A percentile compares a stretch with the other conserved stretches of the same genome.
These are phyloP conservation scores for Rallus crepitans DNA, from an alignment of 2,797 vertebrate genomes.

Conservation along the genomic window DNA sequence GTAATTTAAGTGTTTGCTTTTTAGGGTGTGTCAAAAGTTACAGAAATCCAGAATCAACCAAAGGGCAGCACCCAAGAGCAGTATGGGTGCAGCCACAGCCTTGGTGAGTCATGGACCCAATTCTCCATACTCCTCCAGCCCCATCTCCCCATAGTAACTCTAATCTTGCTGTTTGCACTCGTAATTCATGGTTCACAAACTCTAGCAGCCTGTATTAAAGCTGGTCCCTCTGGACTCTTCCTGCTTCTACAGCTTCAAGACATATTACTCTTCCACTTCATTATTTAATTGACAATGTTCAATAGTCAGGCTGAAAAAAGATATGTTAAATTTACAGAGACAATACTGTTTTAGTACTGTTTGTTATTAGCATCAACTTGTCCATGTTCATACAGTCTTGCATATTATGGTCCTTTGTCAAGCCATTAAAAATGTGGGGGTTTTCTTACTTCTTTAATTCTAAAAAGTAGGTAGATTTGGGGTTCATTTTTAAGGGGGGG, in stretches of 20 bases:
- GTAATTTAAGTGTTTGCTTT: not conserved
- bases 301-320: not conserved
- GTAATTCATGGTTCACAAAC: not conserved
- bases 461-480: not conserved
- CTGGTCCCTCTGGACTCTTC: not conserved
- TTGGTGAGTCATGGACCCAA: not conserved
- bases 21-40: not conserved
- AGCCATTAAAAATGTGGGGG: not conserved
- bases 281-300: not conserved
- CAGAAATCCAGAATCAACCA: not conserved
- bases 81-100: not conserved
- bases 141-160: not conserved
- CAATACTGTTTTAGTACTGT: not conserved
- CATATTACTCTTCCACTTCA: not conserved
- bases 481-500: not conserved
- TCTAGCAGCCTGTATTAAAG: fast-evolving
- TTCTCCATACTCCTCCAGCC: not conserved
- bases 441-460: not conserved
- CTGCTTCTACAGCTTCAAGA: not conserved
- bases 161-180: not conserved
- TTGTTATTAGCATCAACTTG: not conserved
- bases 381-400: not conserved
- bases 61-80: not conserved
- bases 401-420: not conserved
- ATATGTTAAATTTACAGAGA: not conserved